Percentiles rank a stretch among this genome's conserved stretches.
phyloP scores from a whole-genome alignment of 2,113 vertebrate species.

The Anoplopoma fimbria region DNA sequence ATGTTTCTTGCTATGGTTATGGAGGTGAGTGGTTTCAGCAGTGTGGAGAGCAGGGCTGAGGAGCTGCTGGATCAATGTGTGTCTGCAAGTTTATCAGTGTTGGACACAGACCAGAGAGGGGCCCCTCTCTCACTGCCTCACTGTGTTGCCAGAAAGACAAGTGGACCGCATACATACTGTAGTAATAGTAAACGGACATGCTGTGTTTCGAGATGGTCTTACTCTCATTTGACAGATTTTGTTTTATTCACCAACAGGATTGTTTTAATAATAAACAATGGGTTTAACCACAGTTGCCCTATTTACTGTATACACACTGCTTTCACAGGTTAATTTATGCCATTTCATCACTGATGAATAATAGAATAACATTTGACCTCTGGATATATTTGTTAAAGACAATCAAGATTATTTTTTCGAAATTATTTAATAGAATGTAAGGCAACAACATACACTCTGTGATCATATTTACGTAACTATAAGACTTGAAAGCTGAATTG shows the following conservation, averaged over 20 bases:
- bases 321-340: no score
- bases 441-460: neutral
- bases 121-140: conserved; percentile 28
- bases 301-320: no score
- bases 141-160: conserved; percentile 24
- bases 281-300: neutral
- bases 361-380: neutral
- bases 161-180: neutral
- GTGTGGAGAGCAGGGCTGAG: conserved; percentile 7
- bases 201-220: conserved; percentile 11
- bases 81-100: conserved; percentile 64
- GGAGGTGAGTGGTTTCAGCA: conserved; percentile 22
- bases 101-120: conserved; percentile 55
- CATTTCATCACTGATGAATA: conserved; percentile 1
- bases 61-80: conserved; percentile 44
- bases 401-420: conserved; percentile 1
- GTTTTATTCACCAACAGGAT: neutral
- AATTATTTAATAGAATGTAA: conserved; percentile 13
- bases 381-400: neutral
- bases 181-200: conserved; percentile 16
- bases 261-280: conserved; percentile 5
- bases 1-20: conserved; percentile 19
- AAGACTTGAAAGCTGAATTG: neutral
- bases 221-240: neutral
- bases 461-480: neutral